These are phyloP conservation scores for Spodoptera littoralis DNA, from an alignment of 2,888 invertebrate genomes.

Conservation along the genomic window DNA sequence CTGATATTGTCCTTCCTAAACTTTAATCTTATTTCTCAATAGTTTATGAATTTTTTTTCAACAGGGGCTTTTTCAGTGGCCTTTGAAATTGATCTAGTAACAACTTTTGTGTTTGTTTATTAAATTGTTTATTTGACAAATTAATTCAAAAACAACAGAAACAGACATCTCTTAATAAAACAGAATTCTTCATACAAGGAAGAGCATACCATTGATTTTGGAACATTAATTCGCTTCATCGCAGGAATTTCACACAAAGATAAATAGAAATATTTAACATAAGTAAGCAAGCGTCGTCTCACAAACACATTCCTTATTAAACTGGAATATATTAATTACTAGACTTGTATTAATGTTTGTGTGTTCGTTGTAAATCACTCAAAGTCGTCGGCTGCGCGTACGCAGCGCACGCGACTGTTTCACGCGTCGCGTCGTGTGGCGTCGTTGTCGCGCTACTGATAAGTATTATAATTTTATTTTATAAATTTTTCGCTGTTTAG, in stretches of 20 bases:
- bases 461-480: constrained; percentile 37
- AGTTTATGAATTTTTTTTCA: too few species aligned
- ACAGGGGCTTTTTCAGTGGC: too few species aligned
- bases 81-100: too few species aligned
- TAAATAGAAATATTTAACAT: constrained; percentile 13
- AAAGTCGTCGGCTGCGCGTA: constrained; percentile 43
- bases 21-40: too few species aligned
- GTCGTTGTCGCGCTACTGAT: constrained; percentile 16
- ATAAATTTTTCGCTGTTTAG: constrained; percentile 37
- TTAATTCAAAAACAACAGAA: too few species aligned
- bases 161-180: too few species aligned
- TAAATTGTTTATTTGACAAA: too few species aligned
- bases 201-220: too few species aligned
- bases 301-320: constrained; percentile 50
- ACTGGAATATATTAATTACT: constrained; percentile 59
- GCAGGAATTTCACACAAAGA: constrained; percentile 17
- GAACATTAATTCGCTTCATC: too few species aligned
- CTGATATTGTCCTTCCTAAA: too few species aligned
- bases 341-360: constrained; percentile 62
- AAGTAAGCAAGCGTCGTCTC: background rate
- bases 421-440: constrained; percentile 7
- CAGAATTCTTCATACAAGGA: too few species aligned
- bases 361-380: constrained; percentile 64
- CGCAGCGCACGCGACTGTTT: constrained; percentile 35
- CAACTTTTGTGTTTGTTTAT: too few species aligned